These are phyloP conservation scores for Enteromius treurensis DNA, from an alignment of 2,797 vertebrate species.

Conservation along the genomic window DNA sequence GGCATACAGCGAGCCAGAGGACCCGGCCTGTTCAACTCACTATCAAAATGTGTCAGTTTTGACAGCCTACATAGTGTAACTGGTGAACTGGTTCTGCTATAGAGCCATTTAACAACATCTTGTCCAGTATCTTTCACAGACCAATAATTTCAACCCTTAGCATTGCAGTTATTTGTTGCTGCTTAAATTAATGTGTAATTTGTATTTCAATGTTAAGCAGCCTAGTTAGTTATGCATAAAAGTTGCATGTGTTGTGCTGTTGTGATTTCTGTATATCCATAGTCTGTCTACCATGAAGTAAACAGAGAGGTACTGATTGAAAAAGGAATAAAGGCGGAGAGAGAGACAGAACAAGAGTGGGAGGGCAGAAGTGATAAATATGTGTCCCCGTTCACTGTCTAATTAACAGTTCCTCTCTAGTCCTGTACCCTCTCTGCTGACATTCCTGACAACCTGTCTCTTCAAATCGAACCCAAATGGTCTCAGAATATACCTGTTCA, in stretches of 20 bases:
- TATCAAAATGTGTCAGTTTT: conserved; percentile 25
- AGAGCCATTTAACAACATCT: conserved; percentile 14
- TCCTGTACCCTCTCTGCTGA: background rate
- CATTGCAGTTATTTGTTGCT: conserved; percentile 7
- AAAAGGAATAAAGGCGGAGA: background rate
- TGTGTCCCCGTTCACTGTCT: background rate
- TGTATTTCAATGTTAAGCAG: background rate
- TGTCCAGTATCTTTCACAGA: background rate
- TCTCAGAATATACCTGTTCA: conserved; percentile 13
- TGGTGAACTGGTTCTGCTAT: conserved; percentile 27
- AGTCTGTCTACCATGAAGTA: background rate
- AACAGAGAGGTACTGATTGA: background rate
- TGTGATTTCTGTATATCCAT: background rate
- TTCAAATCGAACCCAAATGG: conserved; percentile 29
- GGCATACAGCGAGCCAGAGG: conserved; percentile 29
- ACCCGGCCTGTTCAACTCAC: conserved; percentile 19
- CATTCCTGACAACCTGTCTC: conserved; percentile 21
- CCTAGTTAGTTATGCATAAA: background rate
- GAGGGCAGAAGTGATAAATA: conserved; percentile 19
- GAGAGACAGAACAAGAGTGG: conserved; percentile 4
- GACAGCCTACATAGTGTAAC: conserved; percentile 32
- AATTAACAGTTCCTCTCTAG: conserved; percentile 41
- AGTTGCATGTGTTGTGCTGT: background rate
- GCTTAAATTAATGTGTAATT: background rate
- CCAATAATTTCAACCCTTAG: background rate